Percentiles rank a stretch among this genome's conserved stretches.
phyloP scores from a whole-genome alignment of 2,113 vertebrate genomes.

The Phalacrocorax carbo region DNA sequence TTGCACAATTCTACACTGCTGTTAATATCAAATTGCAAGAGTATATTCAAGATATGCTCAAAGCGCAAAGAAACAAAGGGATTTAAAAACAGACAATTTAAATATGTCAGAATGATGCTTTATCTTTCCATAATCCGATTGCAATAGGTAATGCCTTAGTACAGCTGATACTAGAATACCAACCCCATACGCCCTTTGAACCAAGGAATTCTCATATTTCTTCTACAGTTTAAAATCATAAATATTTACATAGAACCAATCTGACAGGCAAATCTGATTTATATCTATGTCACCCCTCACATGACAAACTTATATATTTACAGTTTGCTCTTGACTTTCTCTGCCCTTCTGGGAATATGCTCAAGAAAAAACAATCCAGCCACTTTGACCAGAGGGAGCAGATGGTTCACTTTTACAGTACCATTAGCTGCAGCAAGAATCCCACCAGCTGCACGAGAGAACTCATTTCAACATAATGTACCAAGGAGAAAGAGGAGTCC shows the following conservation, averaged over 20 bases:
- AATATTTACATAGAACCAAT: constrained; percentile 18
- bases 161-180: neutral
- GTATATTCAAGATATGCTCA: neutral
- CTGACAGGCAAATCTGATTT: constrained; percentile 42
- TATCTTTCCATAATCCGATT: constrained; percentile 30
- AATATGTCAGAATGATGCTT: neutral
- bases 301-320: constrained; percentile 34
- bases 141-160: neutral
- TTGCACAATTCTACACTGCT: neutral
- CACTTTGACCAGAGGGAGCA: constrained; percentile 21
- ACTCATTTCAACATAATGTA: constrained; percentile 45
- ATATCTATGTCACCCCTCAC: constrained; percentile 15
- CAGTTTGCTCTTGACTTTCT: constrained; percentile 53
- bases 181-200: neutral
- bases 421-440: constrained; percentile 43
- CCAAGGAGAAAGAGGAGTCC: constrained; percentile 3
- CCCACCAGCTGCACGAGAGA: constrained; percentile 32
- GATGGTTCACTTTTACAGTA: constrained; percentile 47
- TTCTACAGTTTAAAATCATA: constrained; percentile 3
- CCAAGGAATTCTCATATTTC: neutral
- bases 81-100: neutral
- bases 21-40: neutral
- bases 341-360: neutral
- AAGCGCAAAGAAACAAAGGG: neutral
- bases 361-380: constrained; percentile 17